Conservation (phyloP, 2,888 invertebrate genomes). For the Carpatolechia fugitivella region DNA sequence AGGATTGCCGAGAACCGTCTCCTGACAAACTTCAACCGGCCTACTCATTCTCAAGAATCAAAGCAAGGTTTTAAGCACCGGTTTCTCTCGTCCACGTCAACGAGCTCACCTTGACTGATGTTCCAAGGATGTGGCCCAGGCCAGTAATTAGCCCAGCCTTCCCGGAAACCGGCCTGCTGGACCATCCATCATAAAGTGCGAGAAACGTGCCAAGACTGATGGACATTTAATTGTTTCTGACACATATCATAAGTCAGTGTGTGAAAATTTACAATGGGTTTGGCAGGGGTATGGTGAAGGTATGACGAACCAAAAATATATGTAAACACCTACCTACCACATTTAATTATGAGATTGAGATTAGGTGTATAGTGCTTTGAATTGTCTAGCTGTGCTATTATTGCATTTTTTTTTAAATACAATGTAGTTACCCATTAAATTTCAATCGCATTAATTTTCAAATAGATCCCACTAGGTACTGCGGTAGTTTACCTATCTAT, state of each 20-base stretch:
- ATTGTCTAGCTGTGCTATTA: no score
- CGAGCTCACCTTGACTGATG: constrained; percentile 37
- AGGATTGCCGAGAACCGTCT: no score
- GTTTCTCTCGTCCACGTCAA: neutral
- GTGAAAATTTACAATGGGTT: neutral
- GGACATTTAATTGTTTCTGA: constrained; percentile 19
- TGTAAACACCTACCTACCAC: no score
- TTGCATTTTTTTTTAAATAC: no score
- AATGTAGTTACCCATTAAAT: no score
- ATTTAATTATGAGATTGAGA: no score
- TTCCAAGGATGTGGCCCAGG: constrained; percentile 44
- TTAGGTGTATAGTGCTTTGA: no score
- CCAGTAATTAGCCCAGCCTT: constrained; percentile 58
- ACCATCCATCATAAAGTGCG: constrained; percentile 30
- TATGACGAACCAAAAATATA: neutral
- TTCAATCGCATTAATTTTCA: no score
- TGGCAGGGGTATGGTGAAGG: neutral
- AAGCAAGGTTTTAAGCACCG: neutral
- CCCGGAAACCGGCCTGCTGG: constrained; percentile 52
- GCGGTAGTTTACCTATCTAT: no score
- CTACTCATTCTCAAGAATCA: neutral
- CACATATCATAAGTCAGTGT: constrained; percentile 2
- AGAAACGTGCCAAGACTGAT: constrained; percentile 16
- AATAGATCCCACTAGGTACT: no score
- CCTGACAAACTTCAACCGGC: no score